Evolutionary conservation across 2,797 vertebrate species (phyloP).

Genomic region (Chelidonichthys spinosus): DNA sequence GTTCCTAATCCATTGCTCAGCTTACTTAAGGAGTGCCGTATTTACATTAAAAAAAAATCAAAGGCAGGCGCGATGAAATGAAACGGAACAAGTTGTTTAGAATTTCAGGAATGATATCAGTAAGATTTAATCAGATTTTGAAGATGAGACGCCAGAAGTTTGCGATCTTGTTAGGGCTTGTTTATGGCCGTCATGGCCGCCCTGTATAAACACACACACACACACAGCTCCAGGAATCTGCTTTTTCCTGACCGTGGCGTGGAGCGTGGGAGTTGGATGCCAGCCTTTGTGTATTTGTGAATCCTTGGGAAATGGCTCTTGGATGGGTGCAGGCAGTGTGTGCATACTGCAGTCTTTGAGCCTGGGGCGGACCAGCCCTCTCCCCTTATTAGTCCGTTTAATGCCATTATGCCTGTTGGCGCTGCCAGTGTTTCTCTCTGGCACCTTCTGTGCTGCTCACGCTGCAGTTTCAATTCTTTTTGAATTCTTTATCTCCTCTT

Average conservation of each 20-base stretch:
- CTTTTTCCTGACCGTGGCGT: constrained; percentile 16
- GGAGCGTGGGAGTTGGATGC: constrained; percentile 69
- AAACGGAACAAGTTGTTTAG: constrained; percentile 4
- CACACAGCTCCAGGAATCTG: constrained; percentile 42
- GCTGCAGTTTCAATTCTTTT: constrained; percentile 56
- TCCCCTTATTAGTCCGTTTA: constrained; percentile 69
- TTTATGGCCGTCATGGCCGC: constrained; percentile 27
- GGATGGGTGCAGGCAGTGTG: constrained; percentile 64
- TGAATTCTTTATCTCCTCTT: background rate
- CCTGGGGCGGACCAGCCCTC: constrained; percentile 58
- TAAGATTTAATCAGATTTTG: constrained; percentile 26
- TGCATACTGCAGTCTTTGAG: constrained; percentile 75
- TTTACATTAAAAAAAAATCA: constrained; percentile 32
- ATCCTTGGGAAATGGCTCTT: constrained; percentile 68
- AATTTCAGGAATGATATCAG: background rate
- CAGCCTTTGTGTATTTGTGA: constrained; percentile 74
- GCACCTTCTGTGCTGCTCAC: constrained; percentile 67
- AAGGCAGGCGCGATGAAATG: constrained; percentile 20
- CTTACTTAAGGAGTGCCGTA: constrained; percentile 14
- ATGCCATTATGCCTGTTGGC: constrained; percentile 76
- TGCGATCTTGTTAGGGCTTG: constrained; percentile 43
- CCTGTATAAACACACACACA: constrained; percentile 9
- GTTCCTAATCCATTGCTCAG: constrained; percentile 42
- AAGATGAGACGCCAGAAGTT: constrained; percentile 35
- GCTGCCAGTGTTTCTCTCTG: constrained; percentile 57